Percentiles rank a stretch among this genome's conserved stretches.
Evolutionary conservation across 2,797 vertebrate genomes (phyloP).

Genomic region (Syndactyla subalaris): DNA sequence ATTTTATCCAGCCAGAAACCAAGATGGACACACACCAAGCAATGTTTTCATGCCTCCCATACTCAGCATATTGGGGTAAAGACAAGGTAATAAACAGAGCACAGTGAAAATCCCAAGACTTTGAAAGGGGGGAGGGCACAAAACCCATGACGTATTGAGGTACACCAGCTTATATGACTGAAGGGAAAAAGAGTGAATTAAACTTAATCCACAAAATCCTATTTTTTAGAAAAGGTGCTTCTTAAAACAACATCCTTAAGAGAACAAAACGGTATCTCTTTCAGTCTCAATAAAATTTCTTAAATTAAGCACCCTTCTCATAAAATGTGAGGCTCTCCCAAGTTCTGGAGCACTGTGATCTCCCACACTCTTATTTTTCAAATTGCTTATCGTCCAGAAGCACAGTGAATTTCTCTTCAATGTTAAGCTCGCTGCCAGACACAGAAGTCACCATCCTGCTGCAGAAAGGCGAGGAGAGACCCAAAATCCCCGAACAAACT

Average conservation of each 20-base stretch:
- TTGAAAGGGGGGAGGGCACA: not conserved
- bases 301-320: not conserved
- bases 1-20: not conserved
- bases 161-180: not conserved
- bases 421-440: not conserved
- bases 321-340: not conserved
- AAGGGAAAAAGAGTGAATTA: not conserved
- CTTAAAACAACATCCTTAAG: not conserved
- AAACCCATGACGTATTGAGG: not conserved
- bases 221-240: not conserved
- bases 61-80: not conserved
- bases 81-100: not conserved
- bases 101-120: not conserved
- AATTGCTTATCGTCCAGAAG: not conserved
- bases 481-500: not conserved
- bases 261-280: not conserved
- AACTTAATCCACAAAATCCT: not conserved
- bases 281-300: not conserved
- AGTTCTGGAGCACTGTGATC: not conserved
- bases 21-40: not conserved
- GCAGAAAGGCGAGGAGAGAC: not conserved
- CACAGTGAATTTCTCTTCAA: not conserved
- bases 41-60: not conserved
- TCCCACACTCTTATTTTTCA: not conserved
- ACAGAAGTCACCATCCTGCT: not conserved